Base-by-base conservation (phyloP, 2,888 invertebrate genomes). In the Coenonympha arcania region DNA sequence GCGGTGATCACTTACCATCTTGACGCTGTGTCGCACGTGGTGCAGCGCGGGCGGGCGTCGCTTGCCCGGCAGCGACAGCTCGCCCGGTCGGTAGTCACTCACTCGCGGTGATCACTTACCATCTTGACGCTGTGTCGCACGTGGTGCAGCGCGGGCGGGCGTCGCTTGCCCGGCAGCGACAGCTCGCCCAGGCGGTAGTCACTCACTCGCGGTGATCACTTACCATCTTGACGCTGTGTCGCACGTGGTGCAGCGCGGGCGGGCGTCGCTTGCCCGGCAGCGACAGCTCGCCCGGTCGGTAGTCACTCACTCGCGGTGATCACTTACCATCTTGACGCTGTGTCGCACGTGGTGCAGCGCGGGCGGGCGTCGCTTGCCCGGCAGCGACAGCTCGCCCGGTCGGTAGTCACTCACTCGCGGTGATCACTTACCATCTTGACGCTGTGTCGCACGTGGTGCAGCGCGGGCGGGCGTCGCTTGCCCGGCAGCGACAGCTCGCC, bases 401-500 rank as follows among this genome's bases (percentile, higher is more conserved):
- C 91, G 88, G 69, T 91, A 91, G 24, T 72, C 71, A 0, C 71
- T 55, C 41, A 64, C 70, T 0, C n/a, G 0, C 63, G n/a, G n/a
- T n/a, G n/a, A 19, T 18, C 6, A 6, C 30, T 48, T 71, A 90
- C 75, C 88, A 87, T 64, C 76, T 87, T 74, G 63, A 67, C 86
- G 73, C 65, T 88, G 71, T 70, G 88, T 56, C 65, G 68, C 54
- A 65, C 87, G 73, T 67, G 88, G 72, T 67, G 87, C 19, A 76
- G 43, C 6, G 76, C 71, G 34, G 76, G 61, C 20, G 65, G 76
- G 37, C 87, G 70, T 37, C 90, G 80, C 69, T 91, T 89, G 50
- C 89, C 89, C 1, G 93, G 93, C 58, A 93, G 74, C 59, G 93
- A 90, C 55, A 93, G 77, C 68, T 93, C 92, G 0, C 91, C 90